Evolutionary conservation across 2,888 invertebrate genomes (phyloP), one percentile per base, ranked within the genome.

Genomic region (Coenonympha arcania): DNA sequence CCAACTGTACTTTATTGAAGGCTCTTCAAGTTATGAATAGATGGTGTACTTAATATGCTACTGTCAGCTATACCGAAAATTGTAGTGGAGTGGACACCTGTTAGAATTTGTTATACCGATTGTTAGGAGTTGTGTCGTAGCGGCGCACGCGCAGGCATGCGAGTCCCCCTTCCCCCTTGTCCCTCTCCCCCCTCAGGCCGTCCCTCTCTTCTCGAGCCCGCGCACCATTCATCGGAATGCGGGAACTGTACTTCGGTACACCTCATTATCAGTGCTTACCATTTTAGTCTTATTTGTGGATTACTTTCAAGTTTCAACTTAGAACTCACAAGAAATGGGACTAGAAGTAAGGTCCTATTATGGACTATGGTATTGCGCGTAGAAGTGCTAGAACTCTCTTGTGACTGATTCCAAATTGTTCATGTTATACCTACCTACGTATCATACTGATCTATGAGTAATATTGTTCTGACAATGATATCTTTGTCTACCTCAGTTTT

Each of bases 101-200:
- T 80, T 76, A 71, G 75, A 73, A 72, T 75, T 71, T 61, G 71
- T 72, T 71, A 70, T 73, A 71, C 68, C 69, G 67, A 62, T 62
- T 59, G 71, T 66, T 73, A 73, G 71, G 59, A 50, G 54, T 72
- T 60, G 64, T 67, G 69, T 66, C 66, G 68, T 67, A 65, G 65
- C 56, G 64, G 66, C 73, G 76, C 77, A 79, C 80, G 80, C 81
- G 79, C 76, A 75, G 79, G 79, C 76, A 81, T 79, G 76, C 73
- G 73, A 70, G 66, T 69, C 53, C 57, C 50, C 58, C 58, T 55
- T 43, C 26, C 51, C 53, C 60, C 55, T 56, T 50, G 54, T 58
- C 37, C 15, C 46, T 40, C 55, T 45, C 24, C 24, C 45, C 42
- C 55, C 48, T 54, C 55, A 48, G 31, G 50, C n/a, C n/a, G n/a